These are phyloP conservation scores for Rachycentron canadum DNA, from an alignment of 2,797 vertebrate genomes.

Conservation along the genomic window DNA sequence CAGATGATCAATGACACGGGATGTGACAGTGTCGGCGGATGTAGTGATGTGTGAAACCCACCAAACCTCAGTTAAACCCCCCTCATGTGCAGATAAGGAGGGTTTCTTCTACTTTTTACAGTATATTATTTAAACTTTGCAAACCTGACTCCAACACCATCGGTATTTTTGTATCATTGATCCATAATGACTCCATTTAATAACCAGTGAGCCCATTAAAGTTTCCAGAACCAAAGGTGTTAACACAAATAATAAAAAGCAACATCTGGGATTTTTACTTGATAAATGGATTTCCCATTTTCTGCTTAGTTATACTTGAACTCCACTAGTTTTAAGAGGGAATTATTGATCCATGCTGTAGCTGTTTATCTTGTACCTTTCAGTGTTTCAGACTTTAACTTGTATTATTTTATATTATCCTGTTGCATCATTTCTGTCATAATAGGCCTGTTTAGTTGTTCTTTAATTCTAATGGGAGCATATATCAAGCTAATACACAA, in stretches of 20 bases:
- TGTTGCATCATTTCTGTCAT: not conserved
- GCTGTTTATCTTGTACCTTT: not conserved
- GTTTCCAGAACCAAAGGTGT: not conserved
- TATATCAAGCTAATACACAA: not conserved
- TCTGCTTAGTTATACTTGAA: not conserved
- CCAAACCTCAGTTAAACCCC: constrained; percentile 11
- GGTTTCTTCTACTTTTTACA: not conserved
- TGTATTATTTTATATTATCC: too few relatives aligned
- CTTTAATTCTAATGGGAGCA: too few relatives aligned
- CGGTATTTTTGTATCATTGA: not conserved
- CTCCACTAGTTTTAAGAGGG: not conserved
- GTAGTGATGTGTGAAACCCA: constrained; percentile 32
- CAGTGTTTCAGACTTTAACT: too few relatives aligned
- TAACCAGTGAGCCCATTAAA: not conserved
- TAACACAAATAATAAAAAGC: not conserved
- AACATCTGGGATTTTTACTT: not conserved
- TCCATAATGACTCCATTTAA: not conserved
- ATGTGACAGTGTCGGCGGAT: constrained; percentile 25
- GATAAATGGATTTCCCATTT: not conserved
- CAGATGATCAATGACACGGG: constrained; percentile 54
- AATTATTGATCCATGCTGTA: not conserved
- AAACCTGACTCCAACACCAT: not conserved
- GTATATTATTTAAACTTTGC: not conserved
- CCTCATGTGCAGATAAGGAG: not conserved
- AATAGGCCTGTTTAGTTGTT: not conserved